phyloP scores from a whole-genome alignment of 2,113 vertebrate species.

The Oenanthe oenanthe region DNA sequence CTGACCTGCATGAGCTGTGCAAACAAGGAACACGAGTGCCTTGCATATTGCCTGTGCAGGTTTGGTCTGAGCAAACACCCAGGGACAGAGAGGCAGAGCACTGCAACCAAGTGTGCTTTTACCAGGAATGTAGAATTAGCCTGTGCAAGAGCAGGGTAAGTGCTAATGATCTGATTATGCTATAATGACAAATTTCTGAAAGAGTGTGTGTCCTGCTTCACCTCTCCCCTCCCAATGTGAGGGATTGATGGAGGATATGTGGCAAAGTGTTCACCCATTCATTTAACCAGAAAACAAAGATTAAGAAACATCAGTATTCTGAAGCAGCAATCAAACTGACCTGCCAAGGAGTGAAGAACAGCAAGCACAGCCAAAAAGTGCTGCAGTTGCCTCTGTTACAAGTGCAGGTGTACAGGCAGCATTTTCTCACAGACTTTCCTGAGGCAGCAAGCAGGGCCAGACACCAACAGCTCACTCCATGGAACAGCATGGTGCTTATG shows the following conservation, averaged over 20 bases:
- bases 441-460: background rate
- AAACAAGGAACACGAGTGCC: background rate
- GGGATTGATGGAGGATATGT: background rate
- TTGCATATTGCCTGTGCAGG: background rate
- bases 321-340: slow-evolving; percentile 34
- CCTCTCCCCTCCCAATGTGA: background rate
- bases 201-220: background rate
- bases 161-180: background rate
- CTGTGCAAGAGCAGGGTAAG: background rate
- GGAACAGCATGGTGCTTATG: background rate
- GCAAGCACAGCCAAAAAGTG: background rate
- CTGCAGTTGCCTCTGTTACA: background rate
- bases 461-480: background rate
- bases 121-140: background rate
- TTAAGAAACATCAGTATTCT: slow-evolving; percentile 59
- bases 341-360: background rate
- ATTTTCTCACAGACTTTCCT: background rate
- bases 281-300: slow-evolving; percentile 61
- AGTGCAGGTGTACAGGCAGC: background rate
- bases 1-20: background rate
- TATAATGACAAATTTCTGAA: slow-evolving; percentile 17
- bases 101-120: background rate
- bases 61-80: background rate
- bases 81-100: background rate
- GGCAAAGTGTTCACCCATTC: slow-evolving; percentile 12